Conservation (phyloP, 2,113 vertebrate genomes). For the Antigone vipio region DNA sequence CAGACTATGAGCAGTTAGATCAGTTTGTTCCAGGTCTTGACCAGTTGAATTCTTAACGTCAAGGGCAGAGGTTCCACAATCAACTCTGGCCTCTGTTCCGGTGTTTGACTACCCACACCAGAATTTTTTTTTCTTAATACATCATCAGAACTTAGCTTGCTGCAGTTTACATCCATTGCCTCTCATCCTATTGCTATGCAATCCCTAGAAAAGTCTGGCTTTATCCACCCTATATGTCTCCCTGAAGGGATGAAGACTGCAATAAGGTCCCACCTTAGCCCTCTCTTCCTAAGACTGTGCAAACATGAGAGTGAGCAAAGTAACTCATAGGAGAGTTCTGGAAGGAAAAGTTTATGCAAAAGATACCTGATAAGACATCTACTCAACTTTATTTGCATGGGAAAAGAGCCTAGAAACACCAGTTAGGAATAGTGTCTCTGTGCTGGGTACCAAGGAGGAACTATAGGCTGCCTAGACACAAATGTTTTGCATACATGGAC, state of each 20-base stretch:
- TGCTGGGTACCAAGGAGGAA: not conserved
- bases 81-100: not conserved
- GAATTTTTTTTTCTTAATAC: not conserved
- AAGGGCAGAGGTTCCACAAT: not conserved
- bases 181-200: not conserved
- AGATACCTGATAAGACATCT: not conserved
- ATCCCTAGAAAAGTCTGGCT: not conserved
- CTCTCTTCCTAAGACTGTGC: not conserved
- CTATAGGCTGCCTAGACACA: accelerated
- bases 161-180: not conserved
- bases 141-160: not conserved
- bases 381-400: not conserved
- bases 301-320: not conserved
- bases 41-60: not conserved
- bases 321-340: not conserved
- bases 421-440: not conserved
- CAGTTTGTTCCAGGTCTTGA: not conserved
- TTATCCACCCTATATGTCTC: not conserved
- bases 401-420: not conserved
- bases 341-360: not conserved
- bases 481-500: not conserved
- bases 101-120: not conserved
- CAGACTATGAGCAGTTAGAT: not conserved
- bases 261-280: not conserved
- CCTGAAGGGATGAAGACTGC: not conserved